These are phyloP conservation scores for Phocoena phocoena DNA, from an alignment of 2,113 vertebrate genomes.

Conservation along the genomic window DNA sequence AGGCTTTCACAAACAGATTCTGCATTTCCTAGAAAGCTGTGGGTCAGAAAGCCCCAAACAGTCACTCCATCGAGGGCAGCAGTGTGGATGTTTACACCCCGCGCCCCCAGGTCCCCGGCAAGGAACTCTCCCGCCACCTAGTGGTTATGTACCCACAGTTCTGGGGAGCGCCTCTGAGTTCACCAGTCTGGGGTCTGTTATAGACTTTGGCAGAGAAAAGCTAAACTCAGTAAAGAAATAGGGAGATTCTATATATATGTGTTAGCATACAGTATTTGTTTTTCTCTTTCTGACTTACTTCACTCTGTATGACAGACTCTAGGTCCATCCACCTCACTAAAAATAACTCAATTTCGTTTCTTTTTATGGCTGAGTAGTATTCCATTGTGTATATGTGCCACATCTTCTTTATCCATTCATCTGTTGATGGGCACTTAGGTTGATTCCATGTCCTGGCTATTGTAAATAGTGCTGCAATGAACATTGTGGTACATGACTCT, in stretches of 20 bases:
- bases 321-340: no score
- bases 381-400: no score
- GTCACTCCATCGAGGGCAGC: fast-evolving
- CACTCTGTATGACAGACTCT: no score
- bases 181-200: neutral
- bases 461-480: fast-evolving
- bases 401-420: no score
- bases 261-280: no score
- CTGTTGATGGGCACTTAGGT: no score
- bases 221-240: neutral
- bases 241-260: no score
- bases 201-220: neutral
- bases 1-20: neutral
- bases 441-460: no score
- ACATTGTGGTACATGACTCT: no score
- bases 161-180: neutral
- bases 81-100: neutral
- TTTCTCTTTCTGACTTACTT: no score
- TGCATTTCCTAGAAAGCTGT: neutral
- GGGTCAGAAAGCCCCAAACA: neutral
- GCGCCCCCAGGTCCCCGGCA: fast-evolving
- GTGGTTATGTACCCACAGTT: neutral
- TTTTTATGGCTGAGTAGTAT: no score
- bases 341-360: no score
- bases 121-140: neutral